These are phyloP conservation scores for Thamnophis sirtalis DNA, from an alignment of 2,113 vertebrate species.

Conservation along the genomic window DNA sequence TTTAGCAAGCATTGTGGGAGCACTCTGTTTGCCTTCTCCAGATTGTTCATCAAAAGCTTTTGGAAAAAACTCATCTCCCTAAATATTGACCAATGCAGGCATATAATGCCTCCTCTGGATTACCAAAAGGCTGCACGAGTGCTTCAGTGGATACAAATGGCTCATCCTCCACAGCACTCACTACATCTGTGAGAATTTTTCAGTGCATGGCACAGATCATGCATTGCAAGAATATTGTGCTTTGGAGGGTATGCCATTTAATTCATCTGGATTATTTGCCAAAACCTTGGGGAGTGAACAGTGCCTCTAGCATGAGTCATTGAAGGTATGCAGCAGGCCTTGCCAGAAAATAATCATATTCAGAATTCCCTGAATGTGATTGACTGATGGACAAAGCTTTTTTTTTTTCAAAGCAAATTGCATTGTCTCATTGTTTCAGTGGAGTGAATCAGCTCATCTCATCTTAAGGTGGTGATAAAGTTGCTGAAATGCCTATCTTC, in stretches of 20 bases:
- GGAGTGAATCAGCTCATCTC: neutral
- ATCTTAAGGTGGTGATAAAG: neutral
- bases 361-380: neutral
- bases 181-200: neutral
- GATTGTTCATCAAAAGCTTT: neutral
- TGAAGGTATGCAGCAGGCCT: neutral
- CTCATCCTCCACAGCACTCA: neutral
- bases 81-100: neutral
- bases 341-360: neutral
- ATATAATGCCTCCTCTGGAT: neutral
- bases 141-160: neutral
- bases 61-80: neutral
- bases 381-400: neutral
- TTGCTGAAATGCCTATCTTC: neutral
- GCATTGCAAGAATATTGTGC: neutral
- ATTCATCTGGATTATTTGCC: neutral
- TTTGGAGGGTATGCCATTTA: neutral
- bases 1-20: neutral
- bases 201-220: neutral
- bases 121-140: neutral
- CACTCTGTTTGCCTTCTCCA: neutral
- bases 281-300: neutral
- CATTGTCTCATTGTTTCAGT: neutral
- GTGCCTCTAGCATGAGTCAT: neutral
- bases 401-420: neutral